Conservation (phyloP, 1,140 invertebrate species). For the Rhizoglyphus robini region DNA sequence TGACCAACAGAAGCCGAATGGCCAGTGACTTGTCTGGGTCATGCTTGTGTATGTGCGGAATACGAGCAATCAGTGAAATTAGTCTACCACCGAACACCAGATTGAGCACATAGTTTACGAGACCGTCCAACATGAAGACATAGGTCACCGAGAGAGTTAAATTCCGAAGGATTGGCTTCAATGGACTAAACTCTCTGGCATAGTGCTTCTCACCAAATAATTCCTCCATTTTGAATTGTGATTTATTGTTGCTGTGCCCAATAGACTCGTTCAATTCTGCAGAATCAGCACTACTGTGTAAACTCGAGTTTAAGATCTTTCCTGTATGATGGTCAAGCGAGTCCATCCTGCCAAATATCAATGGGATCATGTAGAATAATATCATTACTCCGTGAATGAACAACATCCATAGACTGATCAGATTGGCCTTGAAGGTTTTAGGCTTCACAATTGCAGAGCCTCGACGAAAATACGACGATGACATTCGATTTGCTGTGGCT, state of each 20-base stretch:
- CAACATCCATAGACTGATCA: neutral
- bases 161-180: neutral
- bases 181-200: neutral
- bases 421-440: neutral
- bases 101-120: neutral
- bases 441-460: neutral
- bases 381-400: too few relatives aligned
- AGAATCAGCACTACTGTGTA: neutral
- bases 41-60: neutral
- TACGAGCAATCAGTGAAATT: neutral
- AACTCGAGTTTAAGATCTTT: too few relatives aligned
- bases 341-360: neutral
- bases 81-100: neutral
- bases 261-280: neutral
- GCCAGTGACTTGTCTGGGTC: neutral
- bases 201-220: neutral
- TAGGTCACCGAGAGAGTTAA: neutral
- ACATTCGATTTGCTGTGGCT: too few relatives aligned
- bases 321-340: neutral
- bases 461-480: conserved; percentile 5
- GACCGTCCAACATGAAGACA: neutral
- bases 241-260: neutral
- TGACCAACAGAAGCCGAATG: neutral
- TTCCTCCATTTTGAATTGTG: neutral
- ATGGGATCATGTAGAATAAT: neutral